Base-by-base conservation (phyloP, 2,797 vertebrate species). In the Anabacerthia variegaticeps region DNA sequence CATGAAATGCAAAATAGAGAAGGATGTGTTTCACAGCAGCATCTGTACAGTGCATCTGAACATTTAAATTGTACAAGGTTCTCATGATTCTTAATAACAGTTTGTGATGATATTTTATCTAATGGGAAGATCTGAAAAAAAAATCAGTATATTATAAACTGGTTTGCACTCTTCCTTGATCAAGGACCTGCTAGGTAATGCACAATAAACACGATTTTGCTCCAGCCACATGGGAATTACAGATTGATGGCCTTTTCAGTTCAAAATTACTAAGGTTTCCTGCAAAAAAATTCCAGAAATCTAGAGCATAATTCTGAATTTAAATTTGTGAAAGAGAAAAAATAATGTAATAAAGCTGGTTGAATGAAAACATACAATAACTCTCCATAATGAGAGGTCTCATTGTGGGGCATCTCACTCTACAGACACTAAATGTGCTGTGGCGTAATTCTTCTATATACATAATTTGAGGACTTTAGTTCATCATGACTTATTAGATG, bases 181-280 rank as follows among this genome's bases (percentile, higher is more conserved):
- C 48, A 77, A 76, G 51, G n/a, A 55, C 74, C 59, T 87, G 22
- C 56, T 54, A 39, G 61, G 41, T 92, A 77, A 79, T 63, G 17
- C 32, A 61, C 36, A 69, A 62, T 72, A 86, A 93, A 81, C 14
- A 77, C 78, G 52, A 58, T 81, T 89, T 92, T 84, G 24, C 27
- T 86, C 43, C 30, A 91, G 28, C 27, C 75, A n/a, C 15, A 6
- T 80, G 32, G 34, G 43, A 93, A 30, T 58, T 93, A 49, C 67
- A 93, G 68, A 89, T 68, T 75, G 81, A 85, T 89, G 75, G 54
- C 12, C 46, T 94, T 95, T 93, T 89, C 71, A 56, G 32, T 85
- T 91, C 27, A 79, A 93, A 92, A 85, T 56, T 23, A 14, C 67
- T 73, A 67, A 55, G 22, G 19, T 79, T 90, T 84, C 54, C 73